Percentiles rank a stretch among this genome's conserved stretches.
Conservation (phyloP, 2,113 vertebrate genomes). For the Benitochromis conjunctus region DNA sequence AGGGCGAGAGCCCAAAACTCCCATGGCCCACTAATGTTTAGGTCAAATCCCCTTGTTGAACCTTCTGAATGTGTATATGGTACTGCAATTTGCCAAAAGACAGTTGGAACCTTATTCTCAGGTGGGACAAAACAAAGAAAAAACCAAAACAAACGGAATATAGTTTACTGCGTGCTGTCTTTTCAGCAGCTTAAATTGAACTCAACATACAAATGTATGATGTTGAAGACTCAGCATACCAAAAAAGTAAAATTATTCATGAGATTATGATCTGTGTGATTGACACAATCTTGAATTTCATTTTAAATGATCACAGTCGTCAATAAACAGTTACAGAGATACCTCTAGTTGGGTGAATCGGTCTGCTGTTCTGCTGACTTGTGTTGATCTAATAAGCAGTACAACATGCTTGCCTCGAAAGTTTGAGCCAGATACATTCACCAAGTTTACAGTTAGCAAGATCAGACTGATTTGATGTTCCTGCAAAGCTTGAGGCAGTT, state of each 20-base stretch:
- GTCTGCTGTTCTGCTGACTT: background rate
- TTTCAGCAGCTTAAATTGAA: background rate
- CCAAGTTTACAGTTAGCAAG: background rate
- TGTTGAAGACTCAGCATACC: background rate
- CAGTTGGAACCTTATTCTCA: background rate
- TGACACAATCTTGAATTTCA: background rate
- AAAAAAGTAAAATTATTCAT: background rate
- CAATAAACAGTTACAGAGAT: background rate
- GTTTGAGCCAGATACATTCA: background rate
- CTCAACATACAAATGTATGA: background rate
- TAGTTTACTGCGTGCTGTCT: background rate
- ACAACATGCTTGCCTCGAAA: background rate
- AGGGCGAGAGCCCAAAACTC: background rate
- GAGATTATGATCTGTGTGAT: background rate
- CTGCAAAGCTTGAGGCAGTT: background rate
- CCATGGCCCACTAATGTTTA: background rate
- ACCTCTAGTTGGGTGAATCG: background rate
- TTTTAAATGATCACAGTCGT: background rate
- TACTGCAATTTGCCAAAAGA: background rate
- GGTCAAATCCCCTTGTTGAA: background rate
- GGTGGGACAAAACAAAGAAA: background rate
- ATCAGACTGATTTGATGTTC: background rate
- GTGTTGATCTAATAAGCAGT: background rate
- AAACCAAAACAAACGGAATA: background rate
- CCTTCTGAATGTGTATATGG: background rate